Percentiles rank a stretch among this genome's conserved stretches.
Evolutionary conservation across 1,140 invertebrate genomes (phyloP).

Genomic region (Fopius arisanus): DNA sequence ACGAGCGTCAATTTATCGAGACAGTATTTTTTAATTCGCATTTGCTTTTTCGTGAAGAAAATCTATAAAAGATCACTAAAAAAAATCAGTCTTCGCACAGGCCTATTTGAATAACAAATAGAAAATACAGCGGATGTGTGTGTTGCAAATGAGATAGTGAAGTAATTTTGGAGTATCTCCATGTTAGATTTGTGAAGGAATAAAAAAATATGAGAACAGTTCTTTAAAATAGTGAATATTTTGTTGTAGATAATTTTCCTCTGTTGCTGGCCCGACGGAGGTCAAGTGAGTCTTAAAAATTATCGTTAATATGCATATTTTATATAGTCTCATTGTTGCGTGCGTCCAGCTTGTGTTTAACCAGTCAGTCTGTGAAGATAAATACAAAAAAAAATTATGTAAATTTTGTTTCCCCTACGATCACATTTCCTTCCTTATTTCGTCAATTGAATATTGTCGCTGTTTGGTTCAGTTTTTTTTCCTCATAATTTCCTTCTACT

Average conservation of each 20-base stretch:
- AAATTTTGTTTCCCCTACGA: slow-evolving; percentile 46
- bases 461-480: not conserved
- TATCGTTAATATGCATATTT: not conserved
- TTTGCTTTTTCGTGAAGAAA: slow-evolving; percentile 17
- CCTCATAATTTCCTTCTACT: slow-evolving; percentile 44
- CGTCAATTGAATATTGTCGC: not conserved
- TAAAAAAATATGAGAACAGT: slow-evolving; percentile 48
- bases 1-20: slow-evolving; percentile 22
- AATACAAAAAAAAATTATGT: slow-evolving; percentile 59
- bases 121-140: slow-evolving; percentile 43
- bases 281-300: slow-evolving; percentile 66
- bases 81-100: slow-evolving; percentile 45
- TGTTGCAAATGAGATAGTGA: slow-evolving; percentile 50
- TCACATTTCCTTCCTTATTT: not conserved
- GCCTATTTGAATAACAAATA: slow-evolving; percentile 44
- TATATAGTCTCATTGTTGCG: slow-evolving; percentile 64
- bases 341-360: slow-evolving; percentile 65
- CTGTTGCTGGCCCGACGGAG: slow-evolving; percentile 64
- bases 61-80: slow-evolving; percentile 13
- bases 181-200: slow-evolving; percentile 58
- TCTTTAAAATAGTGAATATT: slow-evolving; percentile 8
- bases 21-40: slow-evolving; percentile 17
- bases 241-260: slow-evolving; percentile 47
- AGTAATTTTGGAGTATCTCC: slow-evolving; percentile 60
- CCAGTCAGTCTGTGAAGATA: slow-evolving; percentile 67